Evolutionary conservation across 2,888 invertebrate genomes (phyloP).

Genomic region (Leptopilina drosophilae): DNA sequence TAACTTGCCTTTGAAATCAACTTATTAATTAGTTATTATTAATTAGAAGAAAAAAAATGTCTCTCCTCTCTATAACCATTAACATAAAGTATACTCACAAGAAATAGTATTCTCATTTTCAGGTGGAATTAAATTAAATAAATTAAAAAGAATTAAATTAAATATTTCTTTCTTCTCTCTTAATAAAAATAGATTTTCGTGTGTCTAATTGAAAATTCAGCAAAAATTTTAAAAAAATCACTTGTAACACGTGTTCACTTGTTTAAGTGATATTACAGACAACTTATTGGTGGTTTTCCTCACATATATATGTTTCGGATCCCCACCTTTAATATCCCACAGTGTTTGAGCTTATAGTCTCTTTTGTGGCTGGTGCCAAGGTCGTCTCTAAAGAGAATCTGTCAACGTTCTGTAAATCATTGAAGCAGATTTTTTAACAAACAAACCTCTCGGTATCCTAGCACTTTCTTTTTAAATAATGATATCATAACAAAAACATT

Average conservation of each 20-base stretch:
- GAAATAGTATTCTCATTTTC: slow-evolving; percentile 31
- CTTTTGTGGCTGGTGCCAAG: slow-evolving; percentile 29
- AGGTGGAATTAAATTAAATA: not conserved
- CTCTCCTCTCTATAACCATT: not conserved
- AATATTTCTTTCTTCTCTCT: too few relatives aligned
- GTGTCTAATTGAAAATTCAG: too few relatives aligned
- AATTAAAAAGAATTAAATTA: too few relatives aligned
- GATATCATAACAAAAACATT: not conserved
- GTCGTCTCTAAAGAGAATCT: slow-evolving; percentile 10
- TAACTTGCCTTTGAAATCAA: too few relatives aligned
- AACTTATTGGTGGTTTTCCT: slow-evolving; percentile 26
- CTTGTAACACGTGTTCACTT: slow-evolving; percentile 24
- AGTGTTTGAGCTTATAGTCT: slow-evolving; percentile 28
- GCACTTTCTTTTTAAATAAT: slow-evolving; percentile 10
- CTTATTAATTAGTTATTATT: too few relatives aligned
- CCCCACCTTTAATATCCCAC: slow-evolving; percentile 32
- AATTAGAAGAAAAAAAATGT: too few relatives aligned
- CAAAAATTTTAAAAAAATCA: slow-evolving; percentile 4
- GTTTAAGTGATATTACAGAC: slow-evolving; percentile 33
- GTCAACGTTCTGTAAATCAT: slow-evolving; percentile 34
- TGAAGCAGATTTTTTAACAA: slow-evolving; percentile 10
- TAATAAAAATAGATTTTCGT: too few relatives aligned
- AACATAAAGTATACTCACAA: slow-evolving; percentile 33
- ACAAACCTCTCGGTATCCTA: not conserved
- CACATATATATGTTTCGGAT: slow-evolving; percentile 25